A percentile compares a stretch with the other conserved stretches of the same genome.
These are phyloP conservation scores for Megathymus violae DNA, from an alignment of 1,140 invertebrate genomes.

Conservation along the genomic window DNA sequence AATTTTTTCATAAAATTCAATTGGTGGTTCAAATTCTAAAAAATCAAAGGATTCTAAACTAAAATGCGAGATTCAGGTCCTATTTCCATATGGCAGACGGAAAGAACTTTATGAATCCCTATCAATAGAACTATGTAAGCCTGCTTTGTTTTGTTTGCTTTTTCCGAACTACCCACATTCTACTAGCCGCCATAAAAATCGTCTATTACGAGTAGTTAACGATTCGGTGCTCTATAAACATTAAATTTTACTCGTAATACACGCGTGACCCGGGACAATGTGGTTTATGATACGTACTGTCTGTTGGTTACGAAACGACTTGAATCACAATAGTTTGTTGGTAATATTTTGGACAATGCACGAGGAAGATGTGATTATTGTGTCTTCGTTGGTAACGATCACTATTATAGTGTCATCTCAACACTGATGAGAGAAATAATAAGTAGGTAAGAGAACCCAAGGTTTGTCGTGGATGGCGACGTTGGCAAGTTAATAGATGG, in stretches of 20 bases:
- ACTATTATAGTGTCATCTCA: constrained; percentile 14
- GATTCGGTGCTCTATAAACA: constrained; percentile 15
- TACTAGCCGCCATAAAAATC: too few species aligned
- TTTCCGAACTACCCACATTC: too few species aligned
- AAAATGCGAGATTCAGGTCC: too few species aligned
- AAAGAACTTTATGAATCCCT: too few species aligned
- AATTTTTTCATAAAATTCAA: too few species aligned
- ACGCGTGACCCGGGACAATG: constrained; percentile 6
- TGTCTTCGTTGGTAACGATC: constrained; percentile 2
- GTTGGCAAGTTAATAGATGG: constrained; percentile 17
- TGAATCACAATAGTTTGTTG: constrained; percentile 17
- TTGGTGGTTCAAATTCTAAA: too few species aligned
- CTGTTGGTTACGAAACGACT: constrained; percentile 8
- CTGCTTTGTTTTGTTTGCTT: too few species aligned
- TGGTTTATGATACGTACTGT: constrained; percentile 20
- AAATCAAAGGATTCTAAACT: too few species aligned
- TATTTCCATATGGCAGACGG: too few species aligned
- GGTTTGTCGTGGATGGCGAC: constrained; percentile 14
- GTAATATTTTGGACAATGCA: constrained; percentile 26
- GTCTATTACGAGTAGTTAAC: too few species aligned
- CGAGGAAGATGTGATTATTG: constrained; percentile 19
- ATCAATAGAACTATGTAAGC: too few species aligned
- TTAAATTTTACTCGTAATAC: background rate
- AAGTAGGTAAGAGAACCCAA: too few species aligned
- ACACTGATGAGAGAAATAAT: background rate